Percentiles rank a stretch among this genome's conserved stretches.
These are phyloP conservation scores for Sinelater perroti DNA, from an alignment of 2,888 invertebrate genomes.

Conservation along the genomic window DNA sequence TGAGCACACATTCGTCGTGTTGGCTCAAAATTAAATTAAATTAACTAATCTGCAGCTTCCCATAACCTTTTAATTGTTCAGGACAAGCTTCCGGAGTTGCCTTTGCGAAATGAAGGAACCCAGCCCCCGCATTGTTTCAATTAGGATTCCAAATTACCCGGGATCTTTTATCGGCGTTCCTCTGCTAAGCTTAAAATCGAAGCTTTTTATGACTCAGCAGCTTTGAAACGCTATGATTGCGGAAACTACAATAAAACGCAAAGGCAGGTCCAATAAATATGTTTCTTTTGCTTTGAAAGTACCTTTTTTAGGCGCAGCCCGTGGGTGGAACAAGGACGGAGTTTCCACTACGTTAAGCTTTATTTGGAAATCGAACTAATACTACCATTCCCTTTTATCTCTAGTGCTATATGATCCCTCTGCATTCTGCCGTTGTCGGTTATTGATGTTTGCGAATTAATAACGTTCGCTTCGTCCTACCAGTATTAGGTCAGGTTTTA, in stretches of 20 bases:
- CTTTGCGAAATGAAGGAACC: no score
- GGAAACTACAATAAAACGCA: conserved; percentile 35
- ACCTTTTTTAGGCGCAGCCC: conserved; percentile 22
- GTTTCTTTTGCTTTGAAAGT: conserved; percentile 28
- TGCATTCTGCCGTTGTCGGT: conserved; percentile 43
- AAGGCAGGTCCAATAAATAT: conserved; percentile 31
- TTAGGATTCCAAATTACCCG: neutral
- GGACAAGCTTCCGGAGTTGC: no score
- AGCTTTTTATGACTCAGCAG: conserved; percentile 34
- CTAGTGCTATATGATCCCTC: conserved; percentile 42
- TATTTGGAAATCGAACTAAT: conserved; percentile 37
- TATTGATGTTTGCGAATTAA: conserved; percentile 47
- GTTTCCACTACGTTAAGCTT: conserved; percentile 21
- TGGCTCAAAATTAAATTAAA: no score
- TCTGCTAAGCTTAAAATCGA: conserved; percentile 28
- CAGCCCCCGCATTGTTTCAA: neutral
- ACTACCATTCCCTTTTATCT: conserved; percentile 42
- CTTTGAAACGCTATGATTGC: conserved; percentile 31
- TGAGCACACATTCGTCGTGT: no score
- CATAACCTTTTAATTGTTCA: neutral
- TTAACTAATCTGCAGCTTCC: no score
- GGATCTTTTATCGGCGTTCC: neutral
- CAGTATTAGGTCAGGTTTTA: conserved; percentile 39
- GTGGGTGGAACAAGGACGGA: conserved; percentile 25
- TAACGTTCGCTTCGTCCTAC: conserved; percentile 39